Percentiles rank a stretch among this genome's conserved stretches.
phyloP scores from a whole-genome alignment of 1,140 invertebrate genomes.

The Cyclargus thomasi region DNA sequence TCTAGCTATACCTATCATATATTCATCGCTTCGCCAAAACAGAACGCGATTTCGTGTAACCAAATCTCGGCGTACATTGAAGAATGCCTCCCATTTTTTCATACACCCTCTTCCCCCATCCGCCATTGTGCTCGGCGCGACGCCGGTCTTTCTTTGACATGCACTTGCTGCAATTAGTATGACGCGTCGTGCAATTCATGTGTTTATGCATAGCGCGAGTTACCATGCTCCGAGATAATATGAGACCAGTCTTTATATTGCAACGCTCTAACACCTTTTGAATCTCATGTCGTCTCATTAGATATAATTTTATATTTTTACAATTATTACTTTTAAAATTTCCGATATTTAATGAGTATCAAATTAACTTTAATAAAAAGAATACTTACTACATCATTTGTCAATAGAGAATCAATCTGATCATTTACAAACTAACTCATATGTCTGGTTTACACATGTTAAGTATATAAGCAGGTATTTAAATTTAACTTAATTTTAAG shows the following conservation, averaged over 20 bases:
- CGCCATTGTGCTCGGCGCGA: slow-evolving; percentile 65
- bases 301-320: too few species aligned
- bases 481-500: too few species aligned
- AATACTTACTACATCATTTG: too few species aligned
- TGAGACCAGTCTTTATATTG: neutral
- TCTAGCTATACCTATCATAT: neutral
- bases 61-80: slow-evolving; percentile 52
- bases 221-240: neutral
- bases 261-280: too few species aligned
- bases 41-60: slow-evolving; percentile 48
- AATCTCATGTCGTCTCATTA: too few species aligned
- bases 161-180: slow-evolving; percentile 69
- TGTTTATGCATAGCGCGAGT: slow-evolving; percentile 30
- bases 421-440: too few species aligned
- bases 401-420: too few species aligned
- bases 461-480: too few species aligned
- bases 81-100: slow-evolving; percentile 57
- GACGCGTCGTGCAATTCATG: slow-evolving; percentile 49
- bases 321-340: too few species aligned
- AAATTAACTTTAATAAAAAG: too few species aligned
- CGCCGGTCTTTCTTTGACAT: slow-evolving; percentile 69
- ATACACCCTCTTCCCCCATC: slow-evolving; percentile 62
- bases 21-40: slow-evolving; percentile 17
- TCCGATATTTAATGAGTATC: too few species aligned
- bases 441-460: too few species aligned